Percentiles rank a stretch among this genome's conserved stretches.
Evolutionary conservation across 2,888 invertebrate genomes (phyloP).

Genomic region (Chrysolina haemoptera): DNA sequence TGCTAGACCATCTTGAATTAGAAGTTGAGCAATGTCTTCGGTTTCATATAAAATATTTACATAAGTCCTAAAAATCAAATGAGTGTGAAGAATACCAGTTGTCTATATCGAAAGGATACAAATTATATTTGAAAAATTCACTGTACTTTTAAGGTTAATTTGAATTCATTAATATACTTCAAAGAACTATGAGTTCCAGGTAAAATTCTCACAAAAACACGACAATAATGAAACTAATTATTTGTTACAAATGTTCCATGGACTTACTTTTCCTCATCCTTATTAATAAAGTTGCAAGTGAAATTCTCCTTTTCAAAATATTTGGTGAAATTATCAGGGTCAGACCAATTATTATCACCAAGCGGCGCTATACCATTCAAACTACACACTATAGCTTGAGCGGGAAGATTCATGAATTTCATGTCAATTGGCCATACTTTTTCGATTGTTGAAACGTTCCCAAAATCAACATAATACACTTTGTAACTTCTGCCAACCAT

Average conservation of each 20-base stretch:
- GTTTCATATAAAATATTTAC: constrained; percentile 58
- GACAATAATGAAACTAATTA: too few relatives aligned
- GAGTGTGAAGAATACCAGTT: too few relatives aligned
- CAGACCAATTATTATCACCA: constrained; percentile 74
- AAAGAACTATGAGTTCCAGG: too few relatives aligned
- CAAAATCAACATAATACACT: constrained; percentile 84
- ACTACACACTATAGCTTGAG: constrained; percentile 80
- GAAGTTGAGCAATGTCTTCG: constrained; percentile 55
- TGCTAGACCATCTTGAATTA: constrained; percentile 60
- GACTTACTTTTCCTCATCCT: constrained; percentile 70
- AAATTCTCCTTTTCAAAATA: constrained; percentile 77
- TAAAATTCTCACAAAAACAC: too few relatives aligned
- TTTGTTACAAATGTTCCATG: background rate
- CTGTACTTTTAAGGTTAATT: too few relatives aligned
- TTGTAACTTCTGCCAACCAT: constrained; percentile 57
- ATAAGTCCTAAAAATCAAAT: constrained; percentile 52
- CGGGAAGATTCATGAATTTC: constrained; percentile 77
- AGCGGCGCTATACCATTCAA: constrained; percentile 76
- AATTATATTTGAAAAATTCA: too few relatives aligned
- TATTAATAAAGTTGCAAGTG: constrained; percentile 74
- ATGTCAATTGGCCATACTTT: constrained; percentile 82
- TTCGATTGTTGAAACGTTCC: constrained; percentile 79
- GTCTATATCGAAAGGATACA: too few relatives aligned
- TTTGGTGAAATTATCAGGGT: constrained; percentile 72
- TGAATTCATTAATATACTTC: too few relatives aligned